Evolutionary conservation across 2,797 vertebrate genomes (phyloP), one percentile per base, ranked within the genome.

Genomic region (Betta splendens): DNA sequence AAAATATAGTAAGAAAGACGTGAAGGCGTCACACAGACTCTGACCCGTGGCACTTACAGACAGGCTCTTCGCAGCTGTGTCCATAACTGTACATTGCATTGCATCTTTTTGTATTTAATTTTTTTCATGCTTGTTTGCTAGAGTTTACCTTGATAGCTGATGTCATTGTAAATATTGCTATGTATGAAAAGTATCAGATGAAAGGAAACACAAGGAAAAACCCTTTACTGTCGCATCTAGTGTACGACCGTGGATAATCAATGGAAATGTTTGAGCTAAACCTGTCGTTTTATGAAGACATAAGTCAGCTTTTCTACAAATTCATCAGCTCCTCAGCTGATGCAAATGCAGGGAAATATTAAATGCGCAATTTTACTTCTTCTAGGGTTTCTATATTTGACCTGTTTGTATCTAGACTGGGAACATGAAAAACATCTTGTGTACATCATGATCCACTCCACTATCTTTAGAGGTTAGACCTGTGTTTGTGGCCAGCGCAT

Each of bases 101-200:
- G 79, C 85, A 88, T 84, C 79, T 89, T 89, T 88, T 83, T 79
- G 50, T 72, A 66, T 67, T 62, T 72, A 50, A 70, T 45, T 72
- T 58, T 57, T 64, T 53, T 57, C 58, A 66, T 48, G 67, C 70
- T 79, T 37, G 35, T 82, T 82, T 75, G 58, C 57, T 79, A 64
- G 62, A 84, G 77, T 83, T 86, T 72, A 84, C 63, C 74, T 74
- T 59, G 55, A 80, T 71, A 50, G 67, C 73, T 79, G 73, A 83
- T 85, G 82, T 85, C 80, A 80, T 66, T 87, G 79, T 86, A 83
- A 75, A 89, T 87, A 82, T 69, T 80, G 69, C 78, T 75, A 45
- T 47, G 72, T 73, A 52, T 37, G 33, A 36, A 68, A 66, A 51
- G 32, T 42, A 55, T 25, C 1, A 37, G 50, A 77, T 35, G 60